Base-by-base conservation (phyloP, 92 coral and sea anemone genomes). In the Actinostola sp. region DNA sequence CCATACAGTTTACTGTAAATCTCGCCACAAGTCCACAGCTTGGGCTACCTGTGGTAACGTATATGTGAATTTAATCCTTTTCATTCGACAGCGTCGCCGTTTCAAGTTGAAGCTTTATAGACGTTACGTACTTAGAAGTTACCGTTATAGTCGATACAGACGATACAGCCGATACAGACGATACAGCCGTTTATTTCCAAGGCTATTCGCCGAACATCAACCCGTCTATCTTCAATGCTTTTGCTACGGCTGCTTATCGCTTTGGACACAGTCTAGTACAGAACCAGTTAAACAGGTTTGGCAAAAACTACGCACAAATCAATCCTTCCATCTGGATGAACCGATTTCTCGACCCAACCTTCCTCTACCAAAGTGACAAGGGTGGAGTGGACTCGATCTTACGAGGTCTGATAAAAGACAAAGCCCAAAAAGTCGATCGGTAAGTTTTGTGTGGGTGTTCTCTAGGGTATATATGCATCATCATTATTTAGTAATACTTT, bases 371-470 rank as follows among this genome's bases (percentile, higher is more conserved):
- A 19, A 76, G 43, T 0, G 33, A 44, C 35, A 34, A 76, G 14
- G 77, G 55, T 41, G 88, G 88, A 49, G 70, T 83, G 53, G 88
- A 83, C 25, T 64, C 82, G 14, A 24, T 82, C 19, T 14, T 75
- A 31, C 55, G 80, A 45, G 88, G 88, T 5, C 45, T 82, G 3
- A 55, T 50, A 0, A 60, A 63, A 31, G 80, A 82, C 71, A 55
- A 55, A 15, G 70, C 88, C 11, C 77, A 82, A 42, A 60, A 34
- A n/a, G 72, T 64, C 1, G 88, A 82, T 42, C 52, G 70, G 67
- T 67, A 75, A 60, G 72, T 67, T 64, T 23, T n/a, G n/a, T n/a
- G n/a, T n/a, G n/a, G n/a, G n/a, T n/a, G n/a, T n/a, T n/a, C n/a
- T n/a, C n/a, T n/a, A n/a, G n/a, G n/a, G n/a, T n/a, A n/a, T n/a